phyloP scores from a whole-genome alignment of 2,113 vertebrate genomes.

The Lasiurus cinereus region DNA sequence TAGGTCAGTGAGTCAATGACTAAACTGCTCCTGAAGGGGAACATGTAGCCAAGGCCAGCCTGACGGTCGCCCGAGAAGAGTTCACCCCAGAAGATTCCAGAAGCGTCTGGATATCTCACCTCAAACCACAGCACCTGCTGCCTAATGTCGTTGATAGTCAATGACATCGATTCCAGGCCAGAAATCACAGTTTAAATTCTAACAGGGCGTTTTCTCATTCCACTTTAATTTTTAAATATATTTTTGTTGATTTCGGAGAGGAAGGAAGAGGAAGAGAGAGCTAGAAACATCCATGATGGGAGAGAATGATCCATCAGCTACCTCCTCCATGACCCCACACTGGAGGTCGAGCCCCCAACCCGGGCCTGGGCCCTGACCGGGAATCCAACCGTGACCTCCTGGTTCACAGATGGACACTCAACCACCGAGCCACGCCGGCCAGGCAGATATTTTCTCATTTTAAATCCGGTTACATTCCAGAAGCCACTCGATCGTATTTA shows the following conservation, averaged over 20 bases:
- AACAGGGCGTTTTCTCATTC: neutral
- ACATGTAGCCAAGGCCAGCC: neutral
- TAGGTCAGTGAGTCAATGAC: neutral
- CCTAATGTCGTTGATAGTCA: neutral
- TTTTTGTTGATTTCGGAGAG: too few relatives aligned
- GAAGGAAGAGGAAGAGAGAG: too few relatives aligned
- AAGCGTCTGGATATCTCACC: neutral
- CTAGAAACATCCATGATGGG: too few relatives aligned
- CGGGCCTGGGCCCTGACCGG: too few relatives aligned
- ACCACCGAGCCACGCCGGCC: too few relatives aligned
- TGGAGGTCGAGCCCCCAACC: too few relatives aligned
- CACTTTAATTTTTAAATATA: too few relatives aligned
- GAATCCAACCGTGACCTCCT: too few relatives aligned
- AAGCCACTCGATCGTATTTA: neutral
- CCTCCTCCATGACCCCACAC: too few relatives aligned
- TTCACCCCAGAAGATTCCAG: neutral
- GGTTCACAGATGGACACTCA: too few relatives aligned
- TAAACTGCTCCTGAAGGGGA: neutral
- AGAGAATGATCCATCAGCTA: too few relatives aligned
- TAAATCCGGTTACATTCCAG: constrained; percentile 23
- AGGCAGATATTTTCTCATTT: neutral
- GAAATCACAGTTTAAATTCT: neutral
- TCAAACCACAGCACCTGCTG: too few relatives aligned
- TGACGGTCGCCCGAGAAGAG: neutral
- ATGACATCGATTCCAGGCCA: neutral